A percentile compares a stretch with the other conserved stretches of the same genome.
These are phyloP conservation scores for Dicycla oo DNA, from an alignment of 2,888 invertebrate species.

Conservation along the genomic window DNA sequence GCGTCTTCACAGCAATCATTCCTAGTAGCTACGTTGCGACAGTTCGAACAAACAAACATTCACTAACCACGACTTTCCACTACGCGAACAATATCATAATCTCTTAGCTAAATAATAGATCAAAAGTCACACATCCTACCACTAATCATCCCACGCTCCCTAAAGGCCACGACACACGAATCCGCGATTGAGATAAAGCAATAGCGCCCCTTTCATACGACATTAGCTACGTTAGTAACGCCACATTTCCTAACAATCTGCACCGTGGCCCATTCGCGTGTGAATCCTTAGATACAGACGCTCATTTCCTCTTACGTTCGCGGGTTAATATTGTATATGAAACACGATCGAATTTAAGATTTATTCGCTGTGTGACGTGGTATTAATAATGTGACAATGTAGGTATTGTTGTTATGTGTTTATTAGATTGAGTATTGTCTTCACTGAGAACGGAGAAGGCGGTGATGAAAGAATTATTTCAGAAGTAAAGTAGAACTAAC, in stretches of 20 bases:
- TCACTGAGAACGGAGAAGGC: not conserved
- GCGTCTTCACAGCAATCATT: not conserved
- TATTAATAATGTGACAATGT: slow-evolving; percentile 59
- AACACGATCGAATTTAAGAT: slow-evolving; percentile 62
- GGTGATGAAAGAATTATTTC: not conserved
- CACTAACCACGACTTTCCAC: not conserved
- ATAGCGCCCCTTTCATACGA: slow-evolving; percentile 89
- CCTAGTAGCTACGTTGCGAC: not conserved
- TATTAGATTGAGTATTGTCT: not conserved
- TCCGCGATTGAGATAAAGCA: slow-evolving; percentile 85
- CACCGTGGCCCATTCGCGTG: slow-evolving; percentile 85
- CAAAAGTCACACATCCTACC: slow-evolving; percentile 66
- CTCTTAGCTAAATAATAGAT: slow-evolving; percentile 53
- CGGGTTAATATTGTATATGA: slow-evolving; percentile 73
- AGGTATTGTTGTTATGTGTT: slow-evolving; percentile 47
- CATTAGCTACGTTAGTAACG: slow-evolving; percentile 90
- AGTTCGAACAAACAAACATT: not conserved
- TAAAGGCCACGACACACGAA: slow-evolving; percentile 75
- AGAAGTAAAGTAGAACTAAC: not conserved
- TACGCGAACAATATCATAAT: slow-evolving; percentile 12
- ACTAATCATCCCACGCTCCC: slow-evolving; percentile 74
- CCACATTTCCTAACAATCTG: slow-evolving; percentile 90
- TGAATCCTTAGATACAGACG: slow-evolving; percentile 90
- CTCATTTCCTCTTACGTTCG: slow-evolving; percentile 85
- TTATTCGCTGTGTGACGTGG: slow-evolving; percentile 61